Conservation (phyloP, 2,113 vertebrate genomes). For the Misgurnus anguillicaudatus region DNA sequence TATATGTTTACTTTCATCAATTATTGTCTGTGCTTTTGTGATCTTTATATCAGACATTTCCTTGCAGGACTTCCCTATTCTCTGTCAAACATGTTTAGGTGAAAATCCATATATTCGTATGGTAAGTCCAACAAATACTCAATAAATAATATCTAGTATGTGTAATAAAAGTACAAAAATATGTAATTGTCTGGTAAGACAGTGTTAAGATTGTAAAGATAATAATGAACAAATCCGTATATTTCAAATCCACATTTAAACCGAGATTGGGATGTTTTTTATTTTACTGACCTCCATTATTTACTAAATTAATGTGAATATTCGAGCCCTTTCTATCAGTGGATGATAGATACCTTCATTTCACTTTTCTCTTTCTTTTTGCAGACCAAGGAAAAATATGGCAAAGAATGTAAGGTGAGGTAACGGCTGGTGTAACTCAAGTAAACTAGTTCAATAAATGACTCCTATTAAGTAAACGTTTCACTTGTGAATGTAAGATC, state of each 20-base stretch:
- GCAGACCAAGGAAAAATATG: conserved; percentile 98
- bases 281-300: too few species aligned
- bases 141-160: neutral
- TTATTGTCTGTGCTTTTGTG: neutral
- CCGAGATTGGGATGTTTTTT: too few species aligned
- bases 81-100: conserved; percentile 96
- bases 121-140: conserved; percentile 72
- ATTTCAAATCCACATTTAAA: too few species aligned
- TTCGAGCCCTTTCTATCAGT: too few species aligned
- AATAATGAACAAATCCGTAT: too few species aligned
- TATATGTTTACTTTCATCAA: too few species aligned
- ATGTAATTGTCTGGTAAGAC: too few species aligned
- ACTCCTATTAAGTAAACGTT: too few species aligned
- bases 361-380: conserved; percentile 52
- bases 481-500: conserved; percentile 73
- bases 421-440: conserved; percentile 20
- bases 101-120: conserved; percentile 98
- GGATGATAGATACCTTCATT: neutral
- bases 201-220: too few species aligned
- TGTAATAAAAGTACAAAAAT: too few species aligned
- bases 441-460: neutral
- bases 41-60: neutral
- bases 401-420: conserved; percentile 97
- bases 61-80: conserved; percentile 91
- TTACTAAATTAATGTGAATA: too few species aligned